Base-by-base conservation (phyloP, 2,888 invertebrate species). In the Clostera curtula region DNA sequence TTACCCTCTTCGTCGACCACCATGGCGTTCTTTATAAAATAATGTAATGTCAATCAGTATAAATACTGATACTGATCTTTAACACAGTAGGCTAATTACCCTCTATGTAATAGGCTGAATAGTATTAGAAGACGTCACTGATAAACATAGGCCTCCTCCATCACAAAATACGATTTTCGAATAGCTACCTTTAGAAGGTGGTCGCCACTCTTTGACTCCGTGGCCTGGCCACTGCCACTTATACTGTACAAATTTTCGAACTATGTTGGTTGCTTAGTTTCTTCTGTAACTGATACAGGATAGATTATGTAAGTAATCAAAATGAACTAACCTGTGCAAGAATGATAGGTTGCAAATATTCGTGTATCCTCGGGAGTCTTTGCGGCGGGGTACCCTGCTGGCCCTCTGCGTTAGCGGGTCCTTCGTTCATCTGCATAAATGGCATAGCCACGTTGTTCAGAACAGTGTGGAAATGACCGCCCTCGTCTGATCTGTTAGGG, bases 391-490 rank as follows among this genome's bases (percentile, higher is more conserved):
- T 53, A 2, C 48, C 56, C 6, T 56, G 64, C 1, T n/a, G n/a
- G n/a, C 45, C 49, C 2, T 70, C 71, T 4, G 50, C 40, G 14
- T 43, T 51, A 12, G 57, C 39, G 7, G 63, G 53, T n/a, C 86
- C 74, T 44, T 89, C 88, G 40, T 88, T 89, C 15, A 89, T 86
- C 43, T 87, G 88, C 47, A 90, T 85, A 6, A 85, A 63, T 2
- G 89, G 89, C 46, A 87, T 37, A 19, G 55, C 60, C 1, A 72
- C 70, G 31, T 69, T 71, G 41, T 69, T 69, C 12, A 76, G 44
- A 11, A 72, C 62, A 2, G 72, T 61, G 31, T 69, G 70, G 34
- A 68, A 65, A 18, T 61, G 65, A 3, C 52, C 50, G 9, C 54
- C 42, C 19, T 60, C 64, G 3, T 62, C 63, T 2, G 45, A 31